Conservation (phyloP, 1,140 invertebrate species). For the Apocrypta bakeri region DNA sequence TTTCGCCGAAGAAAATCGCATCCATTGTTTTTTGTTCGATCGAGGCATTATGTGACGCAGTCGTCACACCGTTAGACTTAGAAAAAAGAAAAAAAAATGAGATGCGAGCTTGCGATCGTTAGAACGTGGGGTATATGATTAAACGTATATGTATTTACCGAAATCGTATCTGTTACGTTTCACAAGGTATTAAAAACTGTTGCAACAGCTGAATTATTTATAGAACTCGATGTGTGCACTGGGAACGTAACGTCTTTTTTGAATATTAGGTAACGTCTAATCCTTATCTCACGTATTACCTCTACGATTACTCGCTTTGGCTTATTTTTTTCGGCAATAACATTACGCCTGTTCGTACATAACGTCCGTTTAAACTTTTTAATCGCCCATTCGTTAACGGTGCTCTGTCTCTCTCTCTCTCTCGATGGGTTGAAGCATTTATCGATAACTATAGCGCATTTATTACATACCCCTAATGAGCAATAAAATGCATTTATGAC, state of each 20-base stretch:
- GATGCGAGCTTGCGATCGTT: not conserved
- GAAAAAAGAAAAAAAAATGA: slow-evolving; percentile 17
- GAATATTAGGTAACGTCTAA: not conserved
- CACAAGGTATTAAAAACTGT: too few species aligned
- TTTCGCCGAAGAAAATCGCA: slow-evolving; percentile 2
- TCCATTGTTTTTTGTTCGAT: slow-evolving; percentile 1
- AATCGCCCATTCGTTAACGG: not conserved
- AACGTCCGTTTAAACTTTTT: not conserved
- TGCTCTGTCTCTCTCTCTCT: too few species aligned
- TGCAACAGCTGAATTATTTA: not conserved
- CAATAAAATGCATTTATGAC: slow-evolving; percentile 39
- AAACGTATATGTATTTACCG: not conserved
- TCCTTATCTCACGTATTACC: not conserved
- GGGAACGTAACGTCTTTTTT: not conserved
- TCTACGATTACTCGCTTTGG: not conserved
- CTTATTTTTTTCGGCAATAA: not conserved
- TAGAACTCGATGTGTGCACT: too few species aligned
- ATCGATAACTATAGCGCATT: slow-evolving; percentile 21
- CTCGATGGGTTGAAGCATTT: not conserved
- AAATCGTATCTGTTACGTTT: too few species aligned
- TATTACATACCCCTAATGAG: slow-evolving; percentile 23
- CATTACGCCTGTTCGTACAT: not conserved
- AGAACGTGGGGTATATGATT: not conserved
- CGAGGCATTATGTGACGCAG: slow-evolving; percentile 21
- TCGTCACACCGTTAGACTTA: slow-evolving; percentile 21